Conservation (phyloP, 2,113 vertebrate genomes). For the Corapipo altera region DNA sequence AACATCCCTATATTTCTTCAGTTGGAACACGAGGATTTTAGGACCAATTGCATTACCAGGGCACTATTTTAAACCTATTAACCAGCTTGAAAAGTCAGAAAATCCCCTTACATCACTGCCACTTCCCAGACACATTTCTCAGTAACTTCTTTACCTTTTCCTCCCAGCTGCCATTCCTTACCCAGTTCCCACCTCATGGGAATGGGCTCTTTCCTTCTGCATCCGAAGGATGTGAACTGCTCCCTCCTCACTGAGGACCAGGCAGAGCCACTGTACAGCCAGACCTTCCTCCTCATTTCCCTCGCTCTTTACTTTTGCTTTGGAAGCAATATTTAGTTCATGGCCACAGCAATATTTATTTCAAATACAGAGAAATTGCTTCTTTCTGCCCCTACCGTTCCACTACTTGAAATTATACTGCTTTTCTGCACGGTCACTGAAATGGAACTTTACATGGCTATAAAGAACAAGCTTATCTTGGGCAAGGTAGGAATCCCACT, state of each 20-base stretch:
- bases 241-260: neutral
- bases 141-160: neutral
- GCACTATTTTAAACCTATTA: neutral
- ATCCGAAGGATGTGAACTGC: neutral
- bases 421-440: neutral
- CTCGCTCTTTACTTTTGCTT: neutral
- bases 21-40: neutral
- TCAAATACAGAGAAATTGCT: neutral
- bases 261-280: neutral
- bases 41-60: neutral
- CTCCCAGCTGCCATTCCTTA: neutral
- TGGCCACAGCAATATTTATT: neutral
- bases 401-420: neutral
- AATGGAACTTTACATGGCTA: neutral
- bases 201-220: neutral
- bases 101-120: neutral
- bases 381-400: neutral
- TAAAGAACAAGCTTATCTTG: neutral
- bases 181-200: neutral
- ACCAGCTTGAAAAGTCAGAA: neutral
- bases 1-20: neutral
- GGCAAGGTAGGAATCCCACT: neutral
- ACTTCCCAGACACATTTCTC: neutral
- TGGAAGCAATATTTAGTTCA: neutral
- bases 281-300: neutral